Evolutionary conservation across 2,888 invertebrate genomes (phyloP).

Genomic region (Oscheius sp.): DNA sequence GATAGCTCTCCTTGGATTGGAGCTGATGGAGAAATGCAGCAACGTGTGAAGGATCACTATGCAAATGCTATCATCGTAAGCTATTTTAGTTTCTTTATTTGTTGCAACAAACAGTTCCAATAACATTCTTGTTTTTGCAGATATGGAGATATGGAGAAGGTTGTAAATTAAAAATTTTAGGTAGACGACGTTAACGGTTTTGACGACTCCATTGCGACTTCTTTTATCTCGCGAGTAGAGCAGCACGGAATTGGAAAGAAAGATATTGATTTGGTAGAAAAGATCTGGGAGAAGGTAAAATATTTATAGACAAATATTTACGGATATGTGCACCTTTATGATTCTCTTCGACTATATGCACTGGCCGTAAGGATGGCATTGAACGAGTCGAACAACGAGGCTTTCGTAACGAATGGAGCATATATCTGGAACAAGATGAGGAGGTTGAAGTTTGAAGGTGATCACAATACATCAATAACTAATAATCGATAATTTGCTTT

Average conservation of each 20-base stretch:
- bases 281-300: background rate
- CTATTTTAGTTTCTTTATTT: background rate
- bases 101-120: background rate
- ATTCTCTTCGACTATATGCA: slow-evolving; percentile 67
- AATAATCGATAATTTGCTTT: background rate
- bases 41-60: slow-evolving; percentile 65
- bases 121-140: background rate
- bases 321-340: slow-evolving; percentile 67
- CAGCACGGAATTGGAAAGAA: slow-evolving; percentile 58
- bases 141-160: too few species aligned
- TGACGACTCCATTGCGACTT: slow-evolving; percentile 61
- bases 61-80: slow-evolving; percentile 65
- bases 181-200: slow-evolving; percentile 70
- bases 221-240: slow-evolving; percentile 64
- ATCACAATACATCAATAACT: background rate
- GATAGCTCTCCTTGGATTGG: slow-evolving; percentile 67
- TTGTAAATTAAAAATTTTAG: slow-evolving; percentile 12
- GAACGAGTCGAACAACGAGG: slow-evolving; percentile 50
- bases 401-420: slow-evolving; percentile 60
- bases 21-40: slow-evolving; percentile 60
- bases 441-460: slow-evolving; percentile 61
- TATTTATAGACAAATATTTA: slow-evolving; percentile 59
- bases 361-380: slow-evolving; percentile 56
- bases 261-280: slow-evolving; percentile 58
- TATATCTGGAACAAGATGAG: slow-evolving; percentile 66